These are phyloP conservation scores for Saguinus midas DNA, from an alignment of 2,113 vertebrate genomes.

Conservation along the genomic window DNA sequence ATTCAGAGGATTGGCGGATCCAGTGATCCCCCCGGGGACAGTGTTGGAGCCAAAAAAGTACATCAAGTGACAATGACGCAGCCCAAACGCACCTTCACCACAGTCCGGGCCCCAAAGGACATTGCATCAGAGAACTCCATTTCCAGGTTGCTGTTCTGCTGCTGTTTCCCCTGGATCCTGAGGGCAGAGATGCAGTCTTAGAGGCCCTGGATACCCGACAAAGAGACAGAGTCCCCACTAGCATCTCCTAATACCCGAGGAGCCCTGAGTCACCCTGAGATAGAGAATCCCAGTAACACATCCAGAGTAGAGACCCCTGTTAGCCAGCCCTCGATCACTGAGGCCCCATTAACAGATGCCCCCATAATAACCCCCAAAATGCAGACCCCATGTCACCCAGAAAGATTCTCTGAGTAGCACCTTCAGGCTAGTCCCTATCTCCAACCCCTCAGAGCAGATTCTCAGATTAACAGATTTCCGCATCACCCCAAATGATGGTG, in stretches of 20 bases:
- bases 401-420: constrained; percentile 74
- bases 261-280: constrained; percentile 64
- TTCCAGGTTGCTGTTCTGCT: constrained; percentile 94
- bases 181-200: constrained; percentile 96
- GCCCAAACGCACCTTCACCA: constrained; percentile 92
- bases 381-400: constrained; percentile 65
- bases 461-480: constrained; percentile 56
- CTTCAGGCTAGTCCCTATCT: constrained; percentile 68
- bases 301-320: constrained; percentile 74
- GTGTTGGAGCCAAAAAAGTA: constrained; percentile 90
- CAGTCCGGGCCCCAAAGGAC: constrained; percentile 93
- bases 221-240: constrained; percentile 51
- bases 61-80: constrained; percentile 95
- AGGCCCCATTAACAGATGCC: constrained; percentile 73
- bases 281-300: constrained; percentile 74
- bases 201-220: constrained; percentile 51
- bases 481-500: constrained; percentile 45
- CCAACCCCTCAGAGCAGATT: constrained; percentile 42
- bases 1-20: constrained; percentile 93
- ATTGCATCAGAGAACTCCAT: constrained; percentile 93
- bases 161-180: constrained; percentile 97
- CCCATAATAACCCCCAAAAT: constrained; percentile 42
- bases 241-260: constrained; percentile 61
- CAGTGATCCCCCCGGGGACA: constrained; percentile 86
- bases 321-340: constrained; percentile 69